Evolutionary conservation across 1,140 invertebrate genomes (phyloP), one percentile per base, ranked within the genome.

Genomic region (Hycleus phaleratus): DNA sequence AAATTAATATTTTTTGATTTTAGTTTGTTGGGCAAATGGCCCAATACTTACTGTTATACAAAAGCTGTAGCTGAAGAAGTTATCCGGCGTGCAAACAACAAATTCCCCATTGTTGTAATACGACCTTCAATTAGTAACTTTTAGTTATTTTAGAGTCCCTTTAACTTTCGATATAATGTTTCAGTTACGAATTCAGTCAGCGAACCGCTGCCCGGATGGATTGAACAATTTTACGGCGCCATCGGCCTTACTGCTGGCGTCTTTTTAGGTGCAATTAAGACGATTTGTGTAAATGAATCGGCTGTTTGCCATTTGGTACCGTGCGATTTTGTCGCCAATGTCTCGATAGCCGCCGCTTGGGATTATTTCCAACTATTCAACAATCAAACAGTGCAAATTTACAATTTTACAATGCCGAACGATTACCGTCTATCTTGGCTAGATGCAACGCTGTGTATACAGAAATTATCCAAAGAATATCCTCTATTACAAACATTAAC

Each of bases 181-280:
- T 8, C 69, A 79, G 87, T 91, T 50, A 81, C 86, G 44, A 85
- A 86, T 38, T 82, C 84, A 38, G 85, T 83, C 74, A 78, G 81
- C 58, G 87, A 91, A 67, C 81, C 81, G 48, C 65, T 80, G 47
- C 70, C 74, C 47, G 86, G 87, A 45, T 92, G 89, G 88, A 86
- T 88, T 50, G 88, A 92, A 71, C 91, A 91, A 74, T 78, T 85
- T 51, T 88, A 90, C 74, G 88, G 88, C 47, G 84, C 86, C 49
- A 85, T 83, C 68, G 86, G 80, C 50, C 70, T 81, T 40, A 71
- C 74, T 51, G 75, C 76, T 40, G 78, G 76, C 43, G 70, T 75
- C 46, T 79, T 80, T 12, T 80, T 81, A 66, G 88, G 88, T 48
- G 66, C 90, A 32, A 70, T 90, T 38, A 80, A 83, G 64, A 81